Evolutionary conservation across 2,888 invertebrate genomes (phyloP), one percentile per base, ranked within the genome.

Genomic region (Synanthedon myopaeformis): DNA sequence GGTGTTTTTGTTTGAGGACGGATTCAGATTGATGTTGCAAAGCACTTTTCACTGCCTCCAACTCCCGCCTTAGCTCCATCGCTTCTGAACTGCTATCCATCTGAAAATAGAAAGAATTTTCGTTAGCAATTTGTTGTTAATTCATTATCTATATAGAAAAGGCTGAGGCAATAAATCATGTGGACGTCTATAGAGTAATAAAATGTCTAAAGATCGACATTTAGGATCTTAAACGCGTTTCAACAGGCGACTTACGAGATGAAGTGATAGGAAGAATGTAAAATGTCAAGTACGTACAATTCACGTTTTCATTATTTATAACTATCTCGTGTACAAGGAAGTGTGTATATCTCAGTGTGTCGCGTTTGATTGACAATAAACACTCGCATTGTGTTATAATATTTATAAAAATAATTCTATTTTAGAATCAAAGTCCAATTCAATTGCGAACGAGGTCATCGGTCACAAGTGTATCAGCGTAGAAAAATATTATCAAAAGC

Each of bases 1-100:
- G 87, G 66, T 92, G 92, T 49, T 92, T 84, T 65, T 93, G 93
- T 65, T 92, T 89, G 56, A 90, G 80, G 48, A 90, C 89, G 10
- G 90, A 90, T 62, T 85, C 89, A 0, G 90, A 90, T 72, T 91
- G 91, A 58, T 90, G 86, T 63, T 90, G 91, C 59, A 93, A 80
- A 54, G 92, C 91, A 61, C 90, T 90, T 61, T 90, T 91, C 13
- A 92, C 92, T 54, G 90, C 90, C 66, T 91, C 91, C 64, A 93
- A 78, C 82, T 93, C 92, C 57, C 89, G 84, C 61, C 90, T 80
- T 61, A 91, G 72, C 66, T 89, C 86, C 72, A 88, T 83, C 59
- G 90, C 88, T 66, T 91, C 88, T 55, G 88, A 86, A 62, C 92
- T 91, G 75, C 90, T 89, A 74, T 91, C 90, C 90, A 91, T 91